Conservation (phyloP, 2,888 invertebrate genomes). For the Nemurella pictetii region DNA sequence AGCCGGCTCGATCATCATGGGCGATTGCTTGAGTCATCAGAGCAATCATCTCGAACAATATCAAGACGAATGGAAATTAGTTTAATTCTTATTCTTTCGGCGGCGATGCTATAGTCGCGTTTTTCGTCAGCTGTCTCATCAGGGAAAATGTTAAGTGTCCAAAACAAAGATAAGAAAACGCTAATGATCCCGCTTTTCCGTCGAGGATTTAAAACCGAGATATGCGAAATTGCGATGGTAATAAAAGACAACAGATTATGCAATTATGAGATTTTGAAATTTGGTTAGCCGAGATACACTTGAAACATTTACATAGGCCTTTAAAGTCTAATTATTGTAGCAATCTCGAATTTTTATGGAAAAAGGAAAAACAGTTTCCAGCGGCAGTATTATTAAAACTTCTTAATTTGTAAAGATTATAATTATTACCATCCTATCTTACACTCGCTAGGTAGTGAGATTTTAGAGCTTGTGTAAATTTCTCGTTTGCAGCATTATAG, state of each 20-base stretch:
- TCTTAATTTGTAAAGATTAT: conserved; percentile 55
- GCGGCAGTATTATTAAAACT: conserved; percentile 46
- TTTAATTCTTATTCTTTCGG: background rate
- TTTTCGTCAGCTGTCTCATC: conserved; percentile 18
- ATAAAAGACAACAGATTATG: conserved; percentile 33
- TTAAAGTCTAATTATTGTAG: conserved; percentile 36
- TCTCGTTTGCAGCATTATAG: conserved; percentile 35
- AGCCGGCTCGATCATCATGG: background rate
- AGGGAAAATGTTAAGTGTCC: conserved; percentile 20
- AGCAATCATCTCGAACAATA: background rate
- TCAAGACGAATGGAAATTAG: background rate
- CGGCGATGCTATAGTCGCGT: background rate
- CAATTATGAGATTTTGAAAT: conserved; percentile 31
- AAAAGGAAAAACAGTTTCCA: conserved; percentile 29
- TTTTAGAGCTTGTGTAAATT: conserved; percentile 47
- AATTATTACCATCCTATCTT: conserved; percentile 54
- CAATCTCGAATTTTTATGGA: conserved; percentile 38
- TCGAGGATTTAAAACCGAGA: conserved; percentile 8
- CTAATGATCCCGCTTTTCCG: conserved; percentile 14
- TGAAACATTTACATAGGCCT: conserved; percentile 36
- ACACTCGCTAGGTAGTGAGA: conserved; percentile 45
- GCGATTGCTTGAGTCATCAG: background rate
- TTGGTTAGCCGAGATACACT: conserved; percentile 24
- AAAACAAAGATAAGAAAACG: conserved; percentile 24
- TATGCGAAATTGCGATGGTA: conserved; percentile 15